Percentiles rank a stretch among this genome's conserved stretches.
Evolutionary conservation across 2,797 vertebrate species (phyloP).

Genomic region (Cichlasoma orientale): DNA sequence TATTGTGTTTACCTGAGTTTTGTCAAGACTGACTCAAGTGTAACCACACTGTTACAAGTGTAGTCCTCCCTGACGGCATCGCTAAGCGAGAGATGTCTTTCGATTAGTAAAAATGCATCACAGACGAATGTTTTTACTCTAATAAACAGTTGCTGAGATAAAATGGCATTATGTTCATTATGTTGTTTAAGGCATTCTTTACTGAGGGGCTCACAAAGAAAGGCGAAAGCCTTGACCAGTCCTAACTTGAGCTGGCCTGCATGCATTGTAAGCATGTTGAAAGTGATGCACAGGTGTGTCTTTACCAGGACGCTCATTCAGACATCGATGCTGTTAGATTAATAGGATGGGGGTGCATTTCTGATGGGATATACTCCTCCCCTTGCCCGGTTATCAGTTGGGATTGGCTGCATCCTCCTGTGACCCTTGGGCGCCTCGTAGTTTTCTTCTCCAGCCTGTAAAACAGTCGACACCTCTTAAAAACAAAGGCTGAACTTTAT

Average conservation of each 20-base stretch:
- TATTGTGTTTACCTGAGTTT: background rate
- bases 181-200: background rate
- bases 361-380: background rate
- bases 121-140: background rate
- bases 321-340: background rate
- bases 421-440: background rate
- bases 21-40: background rate
- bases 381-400: background rate
- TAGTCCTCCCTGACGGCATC: too few species aligned
- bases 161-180: background rate
- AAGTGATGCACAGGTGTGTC: too few species aligned
- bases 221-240: background rate
- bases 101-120: too few species aligned
- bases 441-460: background rate
- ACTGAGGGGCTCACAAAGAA: background rate
- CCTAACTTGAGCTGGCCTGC: background rate
- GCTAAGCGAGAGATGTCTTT: background rate
- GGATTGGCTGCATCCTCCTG: background rate
- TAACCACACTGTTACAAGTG: background rate
- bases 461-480: background rate
- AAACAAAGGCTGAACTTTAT: background rate
- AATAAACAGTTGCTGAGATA: background rate
- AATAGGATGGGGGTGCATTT: background rate
- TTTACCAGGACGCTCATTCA: too few species aligned
- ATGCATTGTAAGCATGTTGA: background rate